Conservation (phyloP, 1,140 invertebrate genomes). For the Agrypnia vestita region DNA sequence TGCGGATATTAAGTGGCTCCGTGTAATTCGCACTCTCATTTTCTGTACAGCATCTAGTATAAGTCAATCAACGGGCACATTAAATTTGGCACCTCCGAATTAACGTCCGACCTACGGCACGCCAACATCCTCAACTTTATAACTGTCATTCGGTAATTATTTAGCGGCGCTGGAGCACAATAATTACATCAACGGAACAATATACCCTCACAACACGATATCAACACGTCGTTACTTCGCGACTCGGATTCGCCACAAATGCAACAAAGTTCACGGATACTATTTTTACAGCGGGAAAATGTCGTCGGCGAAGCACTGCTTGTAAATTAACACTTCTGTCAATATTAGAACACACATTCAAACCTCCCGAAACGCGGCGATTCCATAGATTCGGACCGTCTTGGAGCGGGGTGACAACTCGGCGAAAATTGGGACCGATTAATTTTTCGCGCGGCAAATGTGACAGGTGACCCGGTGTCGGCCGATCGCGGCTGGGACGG, state of each 20-base stretch:
- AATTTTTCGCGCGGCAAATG: conserved; percentile 23
- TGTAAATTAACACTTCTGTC: conserved; percentile 31
- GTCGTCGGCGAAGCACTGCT: conserved; percentile 23
- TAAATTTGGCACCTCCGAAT: conserved; percentile 23
- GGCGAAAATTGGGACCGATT: background rate
- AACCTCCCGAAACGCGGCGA: background rate
- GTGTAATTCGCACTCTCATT: conserved; percentile 14
- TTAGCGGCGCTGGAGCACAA: background rate
- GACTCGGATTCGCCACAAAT: conserved; percentile 15
- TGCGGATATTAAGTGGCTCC: background rate
- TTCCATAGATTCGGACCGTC: background rate
- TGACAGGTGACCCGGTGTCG: conserved; percentile 27
- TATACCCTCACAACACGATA: conserved; percentile 11
- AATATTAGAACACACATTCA: conserved; percentile 26
- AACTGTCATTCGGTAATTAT: conserved; percentile 44
- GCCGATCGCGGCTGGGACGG: background rate
- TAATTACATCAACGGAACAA: conserved; percentile 51
- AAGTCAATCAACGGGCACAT: conserved; percentile 14
- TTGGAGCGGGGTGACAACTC: background rate
- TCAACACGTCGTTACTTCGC: conserved; percentile 30
- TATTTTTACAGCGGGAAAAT: conserved; percentile 11
- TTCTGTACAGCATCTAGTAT: conserved; percentile 12
- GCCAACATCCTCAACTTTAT: conserved; percentile 6
- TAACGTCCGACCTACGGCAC: conserved; percentile 31
- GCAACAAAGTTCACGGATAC: background rate